These are phyloP conservation scores for Megaptera novaeangliae DNA, from an alignment of 2,113 vertebrate genomes.

Conservation along the genomic window DNA sequence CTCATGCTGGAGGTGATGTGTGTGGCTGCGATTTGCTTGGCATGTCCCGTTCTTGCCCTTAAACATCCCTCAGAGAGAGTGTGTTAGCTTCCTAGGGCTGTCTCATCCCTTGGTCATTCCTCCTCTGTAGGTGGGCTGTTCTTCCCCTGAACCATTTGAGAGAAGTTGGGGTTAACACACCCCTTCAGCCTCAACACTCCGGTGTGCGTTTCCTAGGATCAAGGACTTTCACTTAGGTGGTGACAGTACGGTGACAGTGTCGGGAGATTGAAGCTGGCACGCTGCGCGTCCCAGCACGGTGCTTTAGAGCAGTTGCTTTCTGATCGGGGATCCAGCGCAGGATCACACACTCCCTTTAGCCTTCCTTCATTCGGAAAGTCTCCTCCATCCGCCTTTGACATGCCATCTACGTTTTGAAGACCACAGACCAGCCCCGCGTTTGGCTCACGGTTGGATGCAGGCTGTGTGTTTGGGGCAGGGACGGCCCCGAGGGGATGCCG, in stretches of 20 bases:
- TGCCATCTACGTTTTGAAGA: rapidly evolving
- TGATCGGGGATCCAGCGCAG: rapidly evolving
- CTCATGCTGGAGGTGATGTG: rapidly evolving
- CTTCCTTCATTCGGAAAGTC: rapidly evolving
- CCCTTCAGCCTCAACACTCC: rapidly evolving
- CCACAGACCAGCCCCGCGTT: rapidly evolving
- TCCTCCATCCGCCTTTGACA: not conserved
- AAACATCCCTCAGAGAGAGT: not conserved
- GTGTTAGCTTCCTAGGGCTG: not conserved
- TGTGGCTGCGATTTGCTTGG: not conserved
- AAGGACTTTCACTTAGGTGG: rapidly evolving
- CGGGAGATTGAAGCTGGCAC: rapidly evolving
- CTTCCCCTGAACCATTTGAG: rapidly evolving
- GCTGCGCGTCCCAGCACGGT: rapidly evolving
- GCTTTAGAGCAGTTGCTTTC: not conserved
- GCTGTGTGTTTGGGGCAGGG: not conserved
- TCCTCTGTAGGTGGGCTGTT: no score
- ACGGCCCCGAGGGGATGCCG: rapidly evolving
- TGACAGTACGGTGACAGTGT: rapidly evolving
- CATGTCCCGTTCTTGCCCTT: not conserved
- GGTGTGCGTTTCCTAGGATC: not conserved
- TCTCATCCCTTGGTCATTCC: rapidly evolving
- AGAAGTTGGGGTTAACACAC: not conserved
- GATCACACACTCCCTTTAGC: rapidly evolving
- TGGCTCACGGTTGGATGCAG: rapidly evolving